Conservation (phyloP, 2,888 invertebrate genomes). For the Herminia tarsipennalis region DNA sequence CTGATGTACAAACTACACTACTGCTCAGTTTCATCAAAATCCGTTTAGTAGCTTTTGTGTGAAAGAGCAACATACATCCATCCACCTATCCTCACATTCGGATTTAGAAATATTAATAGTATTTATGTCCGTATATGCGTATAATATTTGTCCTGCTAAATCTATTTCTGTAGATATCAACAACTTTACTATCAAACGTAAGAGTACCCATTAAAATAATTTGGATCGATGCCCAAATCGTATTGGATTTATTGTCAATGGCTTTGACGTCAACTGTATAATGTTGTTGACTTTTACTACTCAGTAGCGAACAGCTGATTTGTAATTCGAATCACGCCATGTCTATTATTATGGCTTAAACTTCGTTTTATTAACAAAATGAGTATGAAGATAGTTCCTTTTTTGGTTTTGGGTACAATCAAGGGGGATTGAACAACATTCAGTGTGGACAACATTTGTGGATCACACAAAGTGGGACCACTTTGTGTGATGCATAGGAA, state of each 20-base stretch:
- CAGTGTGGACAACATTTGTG: no score
- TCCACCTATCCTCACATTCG: no score
- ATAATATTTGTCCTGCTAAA: not conserved
- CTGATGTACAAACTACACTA: no score
- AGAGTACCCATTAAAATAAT: not conserved
- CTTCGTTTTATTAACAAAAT: no score
- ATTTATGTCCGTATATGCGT: not conserved
- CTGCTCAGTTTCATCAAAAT: no score
- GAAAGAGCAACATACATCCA: no score
- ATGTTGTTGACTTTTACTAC: slow-evolving; percentile 8
- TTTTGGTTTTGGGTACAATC: no score
- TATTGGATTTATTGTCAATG: slow-evolving; percentile 1
- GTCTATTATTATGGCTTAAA: not conserved
- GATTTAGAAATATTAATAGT: not conserved
- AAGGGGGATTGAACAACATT: no score
- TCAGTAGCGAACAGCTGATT: not conserved
- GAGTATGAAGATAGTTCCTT: no score
- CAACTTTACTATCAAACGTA: not conserved
- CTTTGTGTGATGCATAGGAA: no score
- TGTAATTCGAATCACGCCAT: not conserved
- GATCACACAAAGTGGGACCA: no score
- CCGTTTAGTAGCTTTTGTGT: no score
- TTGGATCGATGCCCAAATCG: slow-evolving; percentile 2
- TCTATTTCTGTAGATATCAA: not conserved
- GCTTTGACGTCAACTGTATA: slow-evolving; percentile 1